Conservation (phyloP, 2,797 vertebrate species). For the Antennarius maculatus region DNA sequence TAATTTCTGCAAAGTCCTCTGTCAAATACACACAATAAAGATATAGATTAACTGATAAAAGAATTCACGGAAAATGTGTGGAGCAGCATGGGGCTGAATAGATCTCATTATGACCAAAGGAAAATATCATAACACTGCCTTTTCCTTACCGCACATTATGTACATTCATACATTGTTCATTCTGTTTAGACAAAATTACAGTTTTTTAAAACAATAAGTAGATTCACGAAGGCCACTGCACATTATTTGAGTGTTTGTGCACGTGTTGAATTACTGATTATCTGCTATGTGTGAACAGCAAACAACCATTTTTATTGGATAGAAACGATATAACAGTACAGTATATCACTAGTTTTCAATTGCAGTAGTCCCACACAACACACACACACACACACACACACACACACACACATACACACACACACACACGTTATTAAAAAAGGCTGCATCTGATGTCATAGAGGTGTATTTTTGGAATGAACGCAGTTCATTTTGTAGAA, state of each 20-base stretch:
- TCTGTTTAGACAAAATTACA: no score
- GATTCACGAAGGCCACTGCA: background rate
- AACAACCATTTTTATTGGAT: slow-evolving; percentile 34
- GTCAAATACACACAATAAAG: slow-evolving; percentile 6
- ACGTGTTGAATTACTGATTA: slow-evolving; percentile 20
- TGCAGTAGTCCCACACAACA: background rate
- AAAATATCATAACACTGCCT: no score
- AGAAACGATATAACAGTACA: slow-evolving; percentile 31
- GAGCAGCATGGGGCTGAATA: background rate
- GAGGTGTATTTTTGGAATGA: slow-evolving; percentile 46
- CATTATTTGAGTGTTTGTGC: slow-evolving; percentile 7
- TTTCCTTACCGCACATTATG: no score
- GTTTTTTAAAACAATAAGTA: background rate
- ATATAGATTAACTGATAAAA: slow-evolving; percentile 3
- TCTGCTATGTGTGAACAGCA: slow-evolving; percentile 13
- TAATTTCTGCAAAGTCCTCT: slow-evolving; percentile 25
- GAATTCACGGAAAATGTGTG: no score
- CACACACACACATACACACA: background rate
- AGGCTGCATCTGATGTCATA: slow-evolving; percentile 50
- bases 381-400: background rate
- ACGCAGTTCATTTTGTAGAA: slow-evolving; percentile 41
- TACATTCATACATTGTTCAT: no score
- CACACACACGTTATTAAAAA: slow-evolving; percentile 27
- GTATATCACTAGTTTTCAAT: slow-evolving; percentile 41
- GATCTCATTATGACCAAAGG: background rate